phyloP scores from a whole-genome alignment of 2,113 vertebrate species.

The Eolophus roseicapilla region DNA sequence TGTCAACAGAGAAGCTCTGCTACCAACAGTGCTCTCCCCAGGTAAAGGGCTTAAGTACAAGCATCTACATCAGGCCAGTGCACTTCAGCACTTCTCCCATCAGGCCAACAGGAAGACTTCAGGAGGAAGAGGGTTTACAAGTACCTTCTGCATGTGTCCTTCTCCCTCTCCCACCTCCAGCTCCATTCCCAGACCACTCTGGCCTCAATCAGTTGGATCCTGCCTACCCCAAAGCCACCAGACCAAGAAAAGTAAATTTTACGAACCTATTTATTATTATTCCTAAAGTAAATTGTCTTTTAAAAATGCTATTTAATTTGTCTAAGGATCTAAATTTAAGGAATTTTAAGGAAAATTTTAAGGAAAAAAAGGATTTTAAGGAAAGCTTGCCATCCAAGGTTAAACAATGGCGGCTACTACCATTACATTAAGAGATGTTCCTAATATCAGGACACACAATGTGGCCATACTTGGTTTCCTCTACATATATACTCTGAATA shows the following conservation, averaged over 20 bases:
- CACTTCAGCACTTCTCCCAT: neutral
- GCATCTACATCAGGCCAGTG: neutral
- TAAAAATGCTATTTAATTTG: neutral
- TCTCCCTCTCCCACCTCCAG: neutral
- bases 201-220: neutral
- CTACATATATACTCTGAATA: neutral
- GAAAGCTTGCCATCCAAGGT: neutral
- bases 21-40: neutral
- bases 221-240: fast-evolving
- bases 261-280: neutral
- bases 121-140: neutral
- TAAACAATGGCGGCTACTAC: neutral
- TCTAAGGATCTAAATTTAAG: neutral
- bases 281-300: neutral
- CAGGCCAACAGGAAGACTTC: neutral
- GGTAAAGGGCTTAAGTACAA: neutral
- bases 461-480: neutral
- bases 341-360: neutral
- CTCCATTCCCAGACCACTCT: neutral
- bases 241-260: neutral
- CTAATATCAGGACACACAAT: neutral
- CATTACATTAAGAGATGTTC: neutral
- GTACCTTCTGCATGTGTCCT: neutral
- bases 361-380: neutral
- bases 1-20: neutral